Conservation (phyloP, 2,797 vertebrate genomes). For the Amniataba percoides region DNA sequence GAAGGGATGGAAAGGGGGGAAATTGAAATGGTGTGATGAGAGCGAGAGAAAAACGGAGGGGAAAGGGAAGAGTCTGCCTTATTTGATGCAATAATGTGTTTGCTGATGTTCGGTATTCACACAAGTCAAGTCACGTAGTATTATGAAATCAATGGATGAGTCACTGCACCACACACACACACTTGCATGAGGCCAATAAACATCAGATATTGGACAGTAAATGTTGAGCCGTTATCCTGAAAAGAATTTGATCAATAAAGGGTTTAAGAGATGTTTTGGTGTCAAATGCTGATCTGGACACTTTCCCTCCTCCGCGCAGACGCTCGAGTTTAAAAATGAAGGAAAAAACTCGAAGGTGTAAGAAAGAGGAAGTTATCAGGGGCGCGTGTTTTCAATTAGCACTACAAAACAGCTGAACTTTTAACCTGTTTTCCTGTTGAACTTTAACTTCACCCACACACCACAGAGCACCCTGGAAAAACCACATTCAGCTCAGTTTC, state of each 20-base stretch:
- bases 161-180: constrained; percentile 22
- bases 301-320: neutral
- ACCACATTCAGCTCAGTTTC: constrained; percentile 11
- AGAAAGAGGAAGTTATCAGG: neutral
- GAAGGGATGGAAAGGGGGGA: neutral
- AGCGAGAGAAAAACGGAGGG: constrained; percentile 15
- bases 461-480: neutral
- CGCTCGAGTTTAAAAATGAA: neutral
- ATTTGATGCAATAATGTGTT: constrained; percentile 45
- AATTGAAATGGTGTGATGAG: constrained; percentile 43
- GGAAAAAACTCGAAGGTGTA: neutral
- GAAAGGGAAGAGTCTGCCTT: constrained; percentile 15
- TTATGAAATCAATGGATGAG: constrained; percentile 38
- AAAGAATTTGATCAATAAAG: neutral
- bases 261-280: neutral
- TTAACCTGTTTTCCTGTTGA: neutral
- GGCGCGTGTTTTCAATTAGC: neutral
- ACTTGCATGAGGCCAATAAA: neutral
- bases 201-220: neutral
- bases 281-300: constrained; percentile 2
- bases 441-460: constrained; percentile 3
- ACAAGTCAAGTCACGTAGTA: constrained; percentile 13
- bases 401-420: neutral
- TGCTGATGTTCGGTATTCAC: constrained; percentile 43
- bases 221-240: neutral